Base-by-base conservation (phyloP, 2,113 vertebrate genomes). In the Proterorhinus semilunaris region DNA sequence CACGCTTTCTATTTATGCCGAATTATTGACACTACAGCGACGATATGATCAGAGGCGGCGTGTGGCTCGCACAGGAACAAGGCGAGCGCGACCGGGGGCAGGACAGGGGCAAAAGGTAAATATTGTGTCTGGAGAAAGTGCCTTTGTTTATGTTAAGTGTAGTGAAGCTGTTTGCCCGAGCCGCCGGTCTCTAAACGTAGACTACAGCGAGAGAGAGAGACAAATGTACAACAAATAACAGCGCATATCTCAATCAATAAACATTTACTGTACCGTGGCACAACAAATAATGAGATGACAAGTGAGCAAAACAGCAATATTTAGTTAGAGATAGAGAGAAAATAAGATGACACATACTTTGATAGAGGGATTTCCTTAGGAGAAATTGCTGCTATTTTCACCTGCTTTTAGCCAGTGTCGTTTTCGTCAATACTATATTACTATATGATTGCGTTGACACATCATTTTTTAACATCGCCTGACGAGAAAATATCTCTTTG, bases 111-210 rank as follows among this genome's bases (percentile, higher is more conserved):
- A 68, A 89, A 93, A 87, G 51, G 67, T 86, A 93, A 94, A 93
- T 94, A 93, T 94, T 95, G 93, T 83, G 74, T 74, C 86, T 92
- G 83, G 86, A 89, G 90, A 80, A 87, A 86, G 86, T 76, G 72
- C 79, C 58, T 83, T 71, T 93, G 93, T 93, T 94, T 92, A 89
- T 77, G 77, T 90, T 90, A 90, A 92, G 90, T 90, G 84, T 82
- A 89, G 87, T 73, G 68, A 74, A 68, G 43, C 73, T 90, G 93
- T 93, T 94, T 94, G 90, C 92, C 88, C 91, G 92, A 53, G 78
- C 89, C 79, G 76, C 78, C 90, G 87, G 91, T 84, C 86, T 91
- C 91, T 93, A 93, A 93, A 93, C 91, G 91, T 91, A 91, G 90
- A 93, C 87, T 74, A 83, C 86, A 90, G 91, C n/a, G 21, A 91